phyloP scores from a whole-genome alignment of 2,888 invertebrate genomes.

The Craniophora ligustri region DNA sequence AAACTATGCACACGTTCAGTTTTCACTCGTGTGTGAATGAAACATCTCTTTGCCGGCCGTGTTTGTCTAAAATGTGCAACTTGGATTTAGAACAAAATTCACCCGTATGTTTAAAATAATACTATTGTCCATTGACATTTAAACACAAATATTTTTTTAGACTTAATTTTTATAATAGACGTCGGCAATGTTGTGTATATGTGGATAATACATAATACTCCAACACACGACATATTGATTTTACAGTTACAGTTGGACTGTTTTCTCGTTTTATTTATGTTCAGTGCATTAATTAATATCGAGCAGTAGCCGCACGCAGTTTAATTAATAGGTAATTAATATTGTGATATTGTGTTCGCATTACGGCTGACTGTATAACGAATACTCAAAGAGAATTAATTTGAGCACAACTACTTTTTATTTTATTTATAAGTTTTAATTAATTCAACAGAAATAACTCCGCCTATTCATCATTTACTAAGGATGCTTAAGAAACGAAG shows the following conservation, averaged over 20 bases:
- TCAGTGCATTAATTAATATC: slow-evolving; percentile 39
- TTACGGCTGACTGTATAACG: slow-evolving; percentile 31
- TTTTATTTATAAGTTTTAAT: slow-evolving; percentile 27
- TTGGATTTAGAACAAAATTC: slow-evolving; percentile 26
- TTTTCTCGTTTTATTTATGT: slow-evolving; percentile 10
- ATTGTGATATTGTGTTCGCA: slow-evolving; percentile 33
- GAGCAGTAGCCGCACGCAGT: slow-evolving; percentile 38
- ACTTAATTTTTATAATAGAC: neutral
- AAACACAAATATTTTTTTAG: neutral
- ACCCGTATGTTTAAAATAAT: neutral
- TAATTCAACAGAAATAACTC: slow-evolving; percentile 18
- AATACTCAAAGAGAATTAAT: slow-evolving; percentile 35
- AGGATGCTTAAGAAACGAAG: no score
- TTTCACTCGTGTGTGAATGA: slow-evolving; percentile 41
- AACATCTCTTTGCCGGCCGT: slow-evolving; percentile 23
- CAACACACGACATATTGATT: slow-evolving; percentile 12
- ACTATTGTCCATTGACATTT: neutral
- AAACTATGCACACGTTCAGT: slow-evolving; percentile 18
- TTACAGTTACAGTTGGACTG: slow-evolving; percentile 7
- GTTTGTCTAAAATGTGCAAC: slow-evolving; percentile 14
- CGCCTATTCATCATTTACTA: slow-evolving; percentile 4
- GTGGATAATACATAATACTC: neutral
- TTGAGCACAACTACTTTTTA: slow-evolving; percentile 13
- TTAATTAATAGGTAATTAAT: slow-evolving; percentile 49
- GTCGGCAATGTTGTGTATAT: neutral